phyloP scores from a whole-genome alignment of 2,113 vertebrate species.

The Heliornis fulica region DNA sequence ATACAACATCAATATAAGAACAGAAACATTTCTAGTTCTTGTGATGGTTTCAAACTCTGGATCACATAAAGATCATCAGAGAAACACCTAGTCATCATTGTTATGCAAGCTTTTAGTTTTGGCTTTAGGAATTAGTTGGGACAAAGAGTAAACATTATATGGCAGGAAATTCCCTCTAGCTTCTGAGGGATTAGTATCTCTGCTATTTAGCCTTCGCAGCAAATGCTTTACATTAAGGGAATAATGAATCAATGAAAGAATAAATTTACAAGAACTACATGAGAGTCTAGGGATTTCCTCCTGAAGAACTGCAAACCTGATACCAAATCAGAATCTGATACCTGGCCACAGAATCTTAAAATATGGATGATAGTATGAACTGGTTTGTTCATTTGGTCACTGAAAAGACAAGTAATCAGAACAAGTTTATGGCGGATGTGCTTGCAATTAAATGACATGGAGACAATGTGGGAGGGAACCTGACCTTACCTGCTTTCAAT shows the following conservation, averaged over 20 bases:
- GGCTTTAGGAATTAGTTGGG: background rate
- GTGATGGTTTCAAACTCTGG: background rate
- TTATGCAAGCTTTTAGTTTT: background rate
- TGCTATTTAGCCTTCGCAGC: background rate
- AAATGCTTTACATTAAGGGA: background rate
- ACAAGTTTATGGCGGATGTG: background rate
- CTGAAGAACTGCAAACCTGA: background rate
- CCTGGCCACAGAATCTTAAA: background rate
- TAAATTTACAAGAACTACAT: background rate
- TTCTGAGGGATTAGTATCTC: background rate
- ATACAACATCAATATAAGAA: background rate
- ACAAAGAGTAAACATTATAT: background rate
- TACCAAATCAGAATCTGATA: too few relatives aligned
- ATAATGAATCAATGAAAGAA: background rate
- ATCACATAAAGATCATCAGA: background rate
- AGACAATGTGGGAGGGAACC: background rate
- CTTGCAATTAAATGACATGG: background rate
- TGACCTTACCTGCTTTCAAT: background rate
- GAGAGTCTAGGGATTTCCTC: background rate
- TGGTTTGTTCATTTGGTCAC: background rate
- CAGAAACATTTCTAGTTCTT: background rate
- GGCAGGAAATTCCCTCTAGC: background rate
- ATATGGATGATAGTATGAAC: background rate
- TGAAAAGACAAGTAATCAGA: background rate
- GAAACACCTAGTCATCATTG: background rate